Conservation (phyloP, 2,888 invertebrate species). For the Imbricaverruca yamaguchii region DNA sequence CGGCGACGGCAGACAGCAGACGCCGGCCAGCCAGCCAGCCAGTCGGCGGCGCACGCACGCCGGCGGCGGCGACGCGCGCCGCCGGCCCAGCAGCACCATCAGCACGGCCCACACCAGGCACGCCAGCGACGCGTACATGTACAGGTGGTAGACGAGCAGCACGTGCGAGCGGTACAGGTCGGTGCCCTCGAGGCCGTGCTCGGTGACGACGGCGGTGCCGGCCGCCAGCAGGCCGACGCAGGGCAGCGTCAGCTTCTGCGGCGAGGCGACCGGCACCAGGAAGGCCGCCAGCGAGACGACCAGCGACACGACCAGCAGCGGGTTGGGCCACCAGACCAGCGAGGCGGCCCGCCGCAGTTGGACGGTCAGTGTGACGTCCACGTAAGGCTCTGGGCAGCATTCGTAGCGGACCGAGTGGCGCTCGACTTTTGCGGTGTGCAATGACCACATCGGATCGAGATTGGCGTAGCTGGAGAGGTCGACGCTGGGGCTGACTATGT, state of each 20-base stretch:
- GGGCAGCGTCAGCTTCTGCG: constrained; percentile 16
- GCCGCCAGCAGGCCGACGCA: background rate
- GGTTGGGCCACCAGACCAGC: background rate
- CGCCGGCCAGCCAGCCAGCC: background rate
- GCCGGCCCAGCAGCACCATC: constrained; percentile 2
- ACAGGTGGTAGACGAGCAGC: background rate
- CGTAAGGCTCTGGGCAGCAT: background rate
- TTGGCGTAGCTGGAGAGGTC: background rate
- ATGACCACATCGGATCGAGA: background rate
- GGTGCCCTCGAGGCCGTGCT: background rate
- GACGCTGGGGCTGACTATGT: background rate
- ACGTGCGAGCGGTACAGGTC: background rate
- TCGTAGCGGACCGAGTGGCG: background rate
- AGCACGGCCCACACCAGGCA: constrained; percentile 1
- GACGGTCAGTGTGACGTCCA: background rate
- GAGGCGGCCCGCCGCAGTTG: background rate
- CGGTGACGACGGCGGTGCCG: background rate
- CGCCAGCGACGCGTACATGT: background rate
- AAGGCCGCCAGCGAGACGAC: background rate
- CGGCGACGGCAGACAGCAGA: background rate
- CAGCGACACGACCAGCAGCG: background rate
- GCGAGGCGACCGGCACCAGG: constrained; percentile 3
- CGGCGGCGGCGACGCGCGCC: background rate
- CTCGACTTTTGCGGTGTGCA: background rate
- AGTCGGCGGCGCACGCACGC: background rate